phyloP scores from a whole-genome alignment of 2,888 invertebrate species.

The Didymodactylos carnosus region DNA sequence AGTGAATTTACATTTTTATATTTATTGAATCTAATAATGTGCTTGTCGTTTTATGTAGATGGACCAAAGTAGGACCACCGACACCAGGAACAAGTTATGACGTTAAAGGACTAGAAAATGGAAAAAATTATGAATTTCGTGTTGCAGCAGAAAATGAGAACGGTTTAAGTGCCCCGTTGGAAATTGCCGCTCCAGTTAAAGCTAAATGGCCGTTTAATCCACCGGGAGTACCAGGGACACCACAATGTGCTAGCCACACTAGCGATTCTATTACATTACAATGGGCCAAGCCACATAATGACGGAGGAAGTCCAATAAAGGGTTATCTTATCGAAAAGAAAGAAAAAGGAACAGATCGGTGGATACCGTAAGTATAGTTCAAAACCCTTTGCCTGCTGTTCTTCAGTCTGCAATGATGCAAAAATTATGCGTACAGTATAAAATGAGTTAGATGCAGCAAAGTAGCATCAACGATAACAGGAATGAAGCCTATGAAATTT shows the following conservation, averaged over 20 bases:
- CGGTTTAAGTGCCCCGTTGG: constrained; percentile 76
- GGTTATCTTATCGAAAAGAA: constrained; percentile 85
- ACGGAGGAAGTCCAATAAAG: constrained; percentile 85
- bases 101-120: constrained; percentile 72
- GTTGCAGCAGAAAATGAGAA: constrained; percentile 95
- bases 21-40: neutral
- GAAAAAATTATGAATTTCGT: constrained; percentile 82
- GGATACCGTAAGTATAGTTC: constrained; percentile 48
- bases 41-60: neutral
- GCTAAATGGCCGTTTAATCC: constrained; percentile 90
- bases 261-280: constrained; percentile 85
- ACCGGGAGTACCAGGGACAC: constrained; percentile 68
- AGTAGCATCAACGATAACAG: too few relatives aligned
- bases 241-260: constrained; percentile 60
- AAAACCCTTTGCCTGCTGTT: neutral
- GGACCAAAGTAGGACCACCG: constrained; percentile 10
- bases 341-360: constrained; percentile 61
- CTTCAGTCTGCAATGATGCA: neutral
- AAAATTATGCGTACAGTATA: too few relatives aligned
- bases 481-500: too few relatives aligned
- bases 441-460: too few relatives aligned
- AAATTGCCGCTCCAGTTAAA: constrained; percentile 67
- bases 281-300: constrained; percentile 86
- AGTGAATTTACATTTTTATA: constrained; percentile 15
- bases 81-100: constrained; percentile 13